Percentiles rank a stretch among this genome's conserved stretches.
phyloP scores from a whole-genome alignment of 2,888 invertebrate species.

The Drosophila monieri region DNA sequence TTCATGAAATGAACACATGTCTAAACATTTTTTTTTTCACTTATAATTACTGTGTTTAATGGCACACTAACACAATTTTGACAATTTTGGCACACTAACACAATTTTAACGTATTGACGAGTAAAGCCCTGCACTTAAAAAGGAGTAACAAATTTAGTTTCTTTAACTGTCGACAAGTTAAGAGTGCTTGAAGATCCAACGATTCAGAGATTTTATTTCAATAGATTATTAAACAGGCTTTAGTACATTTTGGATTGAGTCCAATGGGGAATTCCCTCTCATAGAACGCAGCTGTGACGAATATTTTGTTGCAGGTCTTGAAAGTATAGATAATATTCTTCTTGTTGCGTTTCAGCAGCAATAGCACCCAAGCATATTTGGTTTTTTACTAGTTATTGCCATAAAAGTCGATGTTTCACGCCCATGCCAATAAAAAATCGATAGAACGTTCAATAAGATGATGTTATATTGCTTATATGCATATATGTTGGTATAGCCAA shows the following conservation, averaged over 20 bases:
- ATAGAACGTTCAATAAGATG: background rate
- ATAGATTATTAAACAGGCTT: background rate
- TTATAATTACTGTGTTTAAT: too few species aligned
- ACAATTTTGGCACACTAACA: too few species aligned
- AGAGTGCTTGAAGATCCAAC: background rate
- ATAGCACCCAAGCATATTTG: background rate
- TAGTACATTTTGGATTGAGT: background rate
- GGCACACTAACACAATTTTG: too few species aligned
- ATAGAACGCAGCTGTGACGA: background rate
- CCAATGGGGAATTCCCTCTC: background rate
- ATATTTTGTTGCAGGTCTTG: background rate
- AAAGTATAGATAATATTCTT: background rate
- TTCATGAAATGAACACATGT: too few species aligned
- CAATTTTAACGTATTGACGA: too few species aligned
- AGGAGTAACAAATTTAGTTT: too few species aligned
- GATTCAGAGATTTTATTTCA: background rate
- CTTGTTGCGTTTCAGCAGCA: background rate
- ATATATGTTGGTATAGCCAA: background rate
- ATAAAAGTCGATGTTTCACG: background rate
- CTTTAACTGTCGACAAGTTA: too few species aligned
- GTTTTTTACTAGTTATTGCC: background rate
- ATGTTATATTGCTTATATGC: background rate
- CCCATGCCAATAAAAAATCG: background rate
- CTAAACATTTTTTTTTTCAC: too few species aligned
- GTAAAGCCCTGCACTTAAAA: too few species aligned